phyloP scores from a whole-genome alignment of 2,888 invertebrate species.

The Amphipyra berbera region DNA sequence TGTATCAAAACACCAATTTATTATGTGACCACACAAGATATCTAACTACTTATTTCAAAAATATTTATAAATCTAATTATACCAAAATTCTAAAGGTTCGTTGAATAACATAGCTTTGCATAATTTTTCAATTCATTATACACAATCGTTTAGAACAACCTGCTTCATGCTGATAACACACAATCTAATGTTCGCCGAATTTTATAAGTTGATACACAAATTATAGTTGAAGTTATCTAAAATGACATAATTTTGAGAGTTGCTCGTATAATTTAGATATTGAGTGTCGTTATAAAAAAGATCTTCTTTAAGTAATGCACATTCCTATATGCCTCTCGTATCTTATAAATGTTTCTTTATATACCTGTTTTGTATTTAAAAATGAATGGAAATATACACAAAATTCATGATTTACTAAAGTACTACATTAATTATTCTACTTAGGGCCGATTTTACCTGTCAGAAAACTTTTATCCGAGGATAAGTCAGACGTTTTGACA shows the following conservation, averaged over 20 bases:
- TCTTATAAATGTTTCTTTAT: not conserved
- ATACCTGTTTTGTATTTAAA: too few species aligned
- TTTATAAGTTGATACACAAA: conserved; percentile 27
- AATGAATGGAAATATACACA: too few species aligned
- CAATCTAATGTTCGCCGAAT: conserved; percentile 22
- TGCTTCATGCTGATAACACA: conserved; percentile 7
- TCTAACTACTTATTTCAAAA: not conserved
- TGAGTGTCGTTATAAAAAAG: not conserved
- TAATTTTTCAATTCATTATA: conserved; percentile 20
- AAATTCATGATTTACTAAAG: too few species aligned
- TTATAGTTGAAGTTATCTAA: conserved; percentile 32
- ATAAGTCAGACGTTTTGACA: too few species aligned
- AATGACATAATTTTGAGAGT: conserved; percentile 29
- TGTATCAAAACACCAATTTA: conserved; percentile 2
- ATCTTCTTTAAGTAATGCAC: not conserved
- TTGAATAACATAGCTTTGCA: conserved; percentile 9
- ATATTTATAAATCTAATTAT: too few species aligned
- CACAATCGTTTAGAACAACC: conserved; percentile 13
- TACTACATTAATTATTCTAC: too few species aligned
- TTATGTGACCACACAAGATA: not conserved
- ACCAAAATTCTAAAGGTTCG: not conserved
- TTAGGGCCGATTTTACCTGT: too few species aligned
- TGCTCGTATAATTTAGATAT: conserved; percentile 23
- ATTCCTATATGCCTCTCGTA: not conserved
- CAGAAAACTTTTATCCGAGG: too few species aligned